phyloP scores from a whole-genome alignment of 2,113 vertebrate genomes.

The Brachirus orientalis region DNA sequence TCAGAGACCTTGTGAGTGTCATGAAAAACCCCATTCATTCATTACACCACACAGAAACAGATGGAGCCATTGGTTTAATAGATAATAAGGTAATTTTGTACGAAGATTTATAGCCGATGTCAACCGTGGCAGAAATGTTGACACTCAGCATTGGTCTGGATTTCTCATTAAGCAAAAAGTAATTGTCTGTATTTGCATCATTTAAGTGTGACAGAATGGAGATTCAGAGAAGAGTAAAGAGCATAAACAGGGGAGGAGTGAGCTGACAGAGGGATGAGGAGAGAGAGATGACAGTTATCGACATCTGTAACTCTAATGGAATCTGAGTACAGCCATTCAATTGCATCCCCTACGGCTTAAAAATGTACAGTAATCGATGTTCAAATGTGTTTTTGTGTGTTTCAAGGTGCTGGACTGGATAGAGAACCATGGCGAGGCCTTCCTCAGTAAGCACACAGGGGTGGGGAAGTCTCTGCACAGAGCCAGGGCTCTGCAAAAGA shows the following conservation, averaged over 20 bases:
- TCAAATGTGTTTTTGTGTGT: slow-evolving; percentile 23
- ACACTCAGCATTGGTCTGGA: slow-evolving; percentile 32
- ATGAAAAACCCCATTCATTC: slow-evolving; percentile 53
- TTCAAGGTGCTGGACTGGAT: slow-evolving; percentile 97
- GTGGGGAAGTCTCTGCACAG: slow-evolving; percentile 97
- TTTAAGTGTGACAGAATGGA: slow-evolving; percentile 37
- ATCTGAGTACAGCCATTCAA: slow-evolving; percentile 7
- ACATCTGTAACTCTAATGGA: slow-evolving; percentile 17
- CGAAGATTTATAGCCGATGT: slow-evolving; percentile 41
- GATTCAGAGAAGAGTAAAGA: slow-evolving; percentile 20
- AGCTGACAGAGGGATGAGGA: neutral
- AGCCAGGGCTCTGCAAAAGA: slow-evolving; percentile 95
- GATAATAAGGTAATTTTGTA: slow-evolving; percentile 48
- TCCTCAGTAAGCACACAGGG: slow-evolving; percentile 97
- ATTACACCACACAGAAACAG: slow-evolving; percentile 40
- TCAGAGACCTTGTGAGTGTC: slow-evolving; percentile 54
- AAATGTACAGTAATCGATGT: slow-evolving; percentile 15
- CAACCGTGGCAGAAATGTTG: slow-evolving; percentile 33
- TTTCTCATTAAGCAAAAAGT: slow-evolving; percentile 28
- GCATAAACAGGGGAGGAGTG: neutral
- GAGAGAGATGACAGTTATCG: slow-evolving; percentile 32
- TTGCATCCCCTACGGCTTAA: slow-evolving; percentile 59
- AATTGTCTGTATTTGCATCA: slow-evolving; percentile 30
- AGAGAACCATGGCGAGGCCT: slow-evolving; percentile 98
- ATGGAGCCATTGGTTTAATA: slow-evolving; percentile 48